A percentile compares a stretch with the other conserved stretches of the same genome.
Evolutionary conservation across 2,888 invertebrate species (phyloP).

Genomic region (Hipparchia sbordonii): DNA sequence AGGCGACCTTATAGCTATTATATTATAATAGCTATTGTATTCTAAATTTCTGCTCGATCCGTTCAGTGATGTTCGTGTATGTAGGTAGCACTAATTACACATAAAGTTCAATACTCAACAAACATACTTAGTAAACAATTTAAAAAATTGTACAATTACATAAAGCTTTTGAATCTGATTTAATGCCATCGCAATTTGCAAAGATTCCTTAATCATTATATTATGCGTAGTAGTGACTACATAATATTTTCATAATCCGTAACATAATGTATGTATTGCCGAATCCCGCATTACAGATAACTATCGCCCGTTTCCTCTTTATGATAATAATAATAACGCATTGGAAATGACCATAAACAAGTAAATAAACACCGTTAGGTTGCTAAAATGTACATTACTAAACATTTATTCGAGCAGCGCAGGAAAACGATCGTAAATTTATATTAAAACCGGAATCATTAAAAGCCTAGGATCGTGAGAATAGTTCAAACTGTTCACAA

Average conservation of each 20-base stretch:
- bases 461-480: slow-evolving; percentile 43
- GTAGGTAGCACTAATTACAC: no score
- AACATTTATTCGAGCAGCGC: slow-evolving; percentile 32
- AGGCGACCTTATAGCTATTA: no score
- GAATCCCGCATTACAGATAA: background rate
- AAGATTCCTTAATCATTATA: no score
- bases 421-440: slow-evolving; percentile 35
- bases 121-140: no score
- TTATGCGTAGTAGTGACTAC: background rate
- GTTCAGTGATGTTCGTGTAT: no score
- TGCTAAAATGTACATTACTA: slow-evolving; percentile 29
- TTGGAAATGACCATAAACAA: slow-evolving; percentile 11
- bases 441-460: slow-evolving; percentile 35
- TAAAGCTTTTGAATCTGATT: no score
- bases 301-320: background rate
- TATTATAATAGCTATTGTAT: no score
- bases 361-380: slow-evolving; percentile 27
- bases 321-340: slow-evolving; percentile 1
- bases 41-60: no score
- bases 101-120: no score
- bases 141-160: no score
- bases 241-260: background rate
- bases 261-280: background rate
- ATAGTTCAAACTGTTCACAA: slow-evolving; percentile 34
- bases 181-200: no score